phyloP scores from a whole-genome alignment of 2,888 invertebrate species.

The Ophioninae sp. region DNA sequence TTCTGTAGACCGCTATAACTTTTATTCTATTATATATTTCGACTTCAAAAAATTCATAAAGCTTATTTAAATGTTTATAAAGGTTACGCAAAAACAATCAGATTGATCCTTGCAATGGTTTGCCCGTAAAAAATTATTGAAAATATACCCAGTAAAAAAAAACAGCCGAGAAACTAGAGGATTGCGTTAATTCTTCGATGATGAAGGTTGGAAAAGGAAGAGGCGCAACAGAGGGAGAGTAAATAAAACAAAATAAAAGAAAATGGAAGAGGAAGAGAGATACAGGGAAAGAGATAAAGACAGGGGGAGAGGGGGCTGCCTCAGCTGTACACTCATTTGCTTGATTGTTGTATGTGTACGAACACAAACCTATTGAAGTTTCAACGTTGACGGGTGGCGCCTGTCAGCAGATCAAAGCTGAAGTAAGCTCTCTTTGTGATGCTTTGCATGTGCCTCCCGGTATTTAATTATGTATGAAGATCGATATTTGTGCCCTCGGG shows the following conservation, averaged over 20 bases:
- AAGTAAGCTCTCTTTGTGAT: constrained; percentile 80
- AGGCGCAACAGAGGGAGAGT: too few species aligned
- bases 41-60: too few species aligned
- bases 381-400: constrained; percentile 79
- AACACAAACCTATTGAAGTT: constrained; percentile 77
- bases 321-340: constrained; percentile 30
- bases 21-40: too few species aligned
- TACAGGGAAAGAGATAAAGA: neutral
- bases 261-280: neutral
- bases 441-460: constrained; percentile 75
- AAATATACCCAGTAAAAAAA: too few species aligned
- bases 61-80: too few species aligned
- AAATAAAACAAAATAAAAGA: neutral
- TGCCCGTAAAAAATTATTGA: too few species aligned
- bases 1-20: too few species aligned
- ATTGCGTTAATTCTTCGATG: too few species aligned
- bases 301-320: constrained; percentile 3
- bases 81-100: too few species aligned
- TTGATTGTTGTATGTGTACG: constrained; percentile 46
- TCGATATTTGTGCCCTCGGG: constrained; percentile 80
- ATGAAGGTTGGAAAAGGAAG: too few species aligned
- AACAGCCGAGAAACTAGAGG: too few species aligned
- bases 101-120: too few species aligned
- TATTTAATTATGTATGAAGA: constrained; percentile 81
- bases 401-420: constrained; percentile 81